Percentiles rank a stretch among this genome's conserved stretches.
Evolutionary conservation across 2,113 vertebrate species (phyloP).

Genomic region (Heliornis fulica): DNA sequence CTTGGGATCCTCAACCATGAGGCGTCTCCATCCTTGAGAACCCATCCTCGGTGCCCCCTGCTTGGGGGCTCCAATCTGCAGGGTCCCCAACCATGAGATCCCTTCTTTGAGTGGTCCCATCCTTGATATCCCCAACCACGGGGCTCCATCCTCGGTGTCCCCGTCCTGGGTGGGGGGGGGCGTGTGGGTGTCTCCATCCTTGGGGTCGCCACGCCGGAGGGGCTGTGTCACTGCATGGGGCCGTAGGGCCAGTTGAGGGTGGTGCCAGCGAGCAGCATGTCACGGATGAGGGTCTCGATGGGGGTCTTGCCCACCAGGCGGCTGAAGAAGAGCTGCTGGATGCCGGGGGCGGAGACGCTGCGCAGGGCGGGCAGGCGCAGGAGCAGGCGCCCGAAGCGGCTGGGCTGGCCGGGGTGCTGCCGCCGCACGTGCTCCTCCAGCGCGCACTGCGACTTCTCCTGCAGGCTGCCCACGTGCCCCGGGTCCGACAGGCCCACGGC

Average conservation of each 20-base stretch:
- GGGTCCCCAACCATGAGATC: background rate
- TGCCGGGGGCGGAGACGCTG: constrained; percentile 84
- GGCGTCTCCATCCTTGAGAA: too few relatives aligned
- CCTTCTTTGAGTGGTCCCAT: background rate
- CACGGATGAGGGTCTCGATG: constrained; percentile 86
- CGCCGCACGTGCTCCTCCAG: constrained; percentile 86
- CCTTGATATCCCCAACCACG: background rate
- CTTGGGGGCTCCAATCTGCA: background rate
- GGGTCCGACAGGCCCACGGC: constrained; percentile 84
- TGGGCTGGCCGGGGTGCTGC: constrained; percentile 85
- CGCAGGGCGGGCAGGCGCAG: constrained; percentile 85
- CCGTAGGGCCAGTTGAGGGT: constrained; percentile 88
- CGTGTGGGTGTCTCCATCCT: background rate
- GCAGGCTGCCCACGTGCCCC: constrained; percentile 84
- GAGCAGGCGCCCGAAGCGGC: constrained; percentile 85
- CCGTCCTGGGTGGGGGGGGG: too few relatives aligned
- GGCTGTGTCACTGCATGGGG: constrained; percentile 76
- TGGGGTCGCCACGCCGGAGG: too few relatives aligned
- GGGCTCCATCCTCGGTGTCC: background rate
- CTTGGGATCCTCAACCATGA: background rate
- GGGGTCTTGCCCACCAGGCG: constrained; percentile 87
- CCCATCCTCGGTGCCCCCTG: background rate
- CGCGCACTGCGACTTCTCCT: constrained; percentile 87
- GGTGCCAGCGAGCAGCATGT: constrained; percentile 87
- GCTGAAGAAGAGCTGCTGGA: constrained; percentile 89